Evolutionary conservation across 2,113 vertebrate genomes (phyloP), one percentile per base, ranked within the genome.

Genomic region (Corythaixoides concolor): DNA sequence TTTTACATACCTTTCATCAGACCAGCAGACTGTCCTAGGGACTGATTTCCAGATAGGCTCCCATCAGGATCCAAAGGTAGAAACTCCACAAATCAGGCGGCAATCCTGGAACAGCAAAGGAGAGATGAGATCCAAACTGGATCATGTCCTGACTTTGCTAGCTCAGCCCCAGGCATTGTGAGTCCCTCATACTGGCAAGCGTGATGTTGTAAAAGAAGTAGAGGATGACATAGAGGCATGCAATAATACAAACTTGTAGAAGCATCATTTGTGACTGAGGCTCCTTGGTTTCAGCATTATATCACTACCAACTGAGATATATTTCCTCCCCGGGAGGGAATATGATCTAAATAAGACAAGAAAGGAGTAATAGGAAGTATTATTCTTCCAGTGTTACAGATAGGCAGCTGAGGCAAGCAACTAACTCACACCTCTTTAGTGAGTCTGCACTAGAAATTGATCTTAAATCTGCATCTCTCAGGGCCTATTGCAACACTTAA

Each of bases 1-100:
- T 94, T 95, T 91, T 19, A 67, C 35, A 28, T 58, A 58, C 62
- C 69, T 91, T 76, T 85, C 85, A 95, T 72, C 96, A 81, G 84
- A 84, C 45, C 66, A 69, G 70, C 49, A 88, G 30, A 60, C 41
- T 72, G 55, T 62, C 39, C 55, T 21, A 85, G n/a, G 50, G 10
- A 45, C 30, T 58, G 14, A 8, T 37, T 85, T 59, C 45, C 74
- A 45, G 49, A 64, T 2, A 50, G 37, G 50, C 9, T 75, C 32
- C 76, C 45, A 60, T 15, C 66, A 68, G 15, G 58, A 77, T 22
- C 12, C 45, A 39, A 39, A 83, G 27, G 18, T 13, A 86, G 50
- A 49, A 72, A 52, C 30, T 49, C 52, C 39, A 39, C 55, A 66
- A 89, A 45, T 15, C 50, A 69, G 32, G 20, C 76, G 10, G 27